Evolutionary conservation across 1,140 invertebrate genomes (phyloP).

Genomic region (Asobara japonica): DNA sequence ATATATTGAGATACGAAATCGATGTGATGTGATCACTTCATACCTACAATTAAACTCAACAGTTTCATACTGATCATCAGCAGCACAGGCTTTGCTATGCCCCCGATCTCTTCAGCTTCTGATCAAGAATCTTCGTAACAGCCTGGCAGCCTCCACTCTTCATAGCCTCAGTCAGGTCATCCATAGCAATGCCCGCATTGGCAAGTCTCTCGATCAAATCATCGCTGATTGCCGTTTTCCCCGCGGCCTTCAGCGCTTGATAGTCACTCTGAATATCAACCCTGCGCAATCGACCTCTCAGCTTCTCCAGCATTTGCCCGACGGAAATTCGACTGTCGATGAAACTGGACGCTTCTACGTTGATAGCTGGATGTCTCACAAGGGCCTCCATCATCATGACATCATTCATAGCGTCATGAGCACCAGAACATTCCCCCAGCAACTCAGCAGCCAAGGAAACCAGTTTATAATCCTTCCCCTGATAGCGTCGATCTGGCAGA

Average conservation of each 20-base stretch:
- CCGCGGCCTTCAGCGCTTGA: neutral
- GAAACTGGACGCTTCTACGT: neutral
- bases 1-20: too few relatives aligned
- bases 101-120: neutral
- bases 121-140: neutral
- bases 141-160: neutral
- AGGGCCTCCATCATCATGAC: slow-evolving; percentile 9
- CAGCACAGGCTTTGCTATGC: too few relatives aligned
- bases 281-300: neutral
- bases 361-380: neutral
- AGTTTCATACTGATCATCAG: too few relatives aligned
- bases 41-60: too few relatives aligned
- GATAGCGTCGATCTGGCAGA: neutral
- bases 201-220: slow-evolving; percentile 11
- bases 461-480: slow-evolving; percentile 6
- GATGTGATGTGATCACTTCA: too few relatives aligned
- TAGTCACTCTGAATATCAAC: neutral
- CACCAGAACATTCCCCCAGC: slow-evolving; percentile 4
- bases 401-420: slow-evolving; percentile 16
- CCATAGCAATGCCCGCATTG: neutral
- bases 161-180: neutral
- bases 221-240: neutral
- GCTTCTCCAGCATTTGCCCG: neutral
- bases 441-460: neutral
- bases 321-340: neutral